Base-by-base conservation (phyloP, 2,797 vertebrate genomes). In the Sarcophilus harrisii region DNA sequence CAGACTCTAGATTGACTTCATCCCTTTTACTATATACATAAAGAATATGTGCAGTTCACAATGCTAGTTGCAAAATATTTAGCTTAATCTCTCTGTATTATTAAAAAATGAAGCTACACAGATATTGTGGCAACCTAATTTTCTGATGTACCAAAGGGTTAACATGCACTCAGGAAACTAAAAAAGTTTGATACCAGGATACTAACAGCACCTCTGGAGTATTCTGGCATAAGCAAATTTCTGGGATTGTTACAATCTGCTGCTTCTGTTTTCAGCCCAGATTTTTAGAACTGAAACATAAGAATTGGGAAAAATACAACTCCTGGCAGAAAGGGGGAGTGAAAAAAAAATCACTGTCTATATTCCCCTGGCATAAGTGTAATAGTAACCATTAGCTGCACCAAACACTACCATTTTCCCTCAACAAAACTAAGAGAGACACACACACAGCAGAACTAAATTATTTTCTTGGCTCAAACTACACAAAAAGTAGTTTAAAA, bases 271-370 rank as follows among this genome's bases (percentile, higher is more conserved):
- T 96, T 93, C 93, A 97, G 93, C 58, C 97, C 59, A 38, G 0
- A 95, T 94, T 96, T 97, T 97, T 95, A 95, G 94, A 97, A 96
- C 97, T 92, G 96, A 98, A 97, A 98, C 2, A 91, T 94, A 97
- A 93, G 10, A 96, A 98, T 97, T 97, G 93, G 97, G 97, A 96
- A 95, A 90, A 94, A 66, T 97, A 95, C 94, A 94, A 97, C 96
- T 92, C 87, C 91, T 97, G 94, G 91, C 45, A 87, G 92, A 96
- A 96, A 94, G n/a, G 60, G 92, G 90, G 52, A 97, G 90, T 49
- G 49, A 49, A 49, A 49, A 89, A 81, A 45, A 97, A 97, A 95
- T 93, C 94, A 97, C 94, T 96, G 96, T 97, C 96, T 97, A 92
- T 96, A 95, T 97, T 96, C 96, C 96, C 92, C 92, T 93, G 92